Percentiles rank a stretch among this genome's conserved stretches.
Evolutionary conservation across 1,140 invertebrate genomes (phyloP).

Genomic region (Octopus bimaculoides): DNA sequence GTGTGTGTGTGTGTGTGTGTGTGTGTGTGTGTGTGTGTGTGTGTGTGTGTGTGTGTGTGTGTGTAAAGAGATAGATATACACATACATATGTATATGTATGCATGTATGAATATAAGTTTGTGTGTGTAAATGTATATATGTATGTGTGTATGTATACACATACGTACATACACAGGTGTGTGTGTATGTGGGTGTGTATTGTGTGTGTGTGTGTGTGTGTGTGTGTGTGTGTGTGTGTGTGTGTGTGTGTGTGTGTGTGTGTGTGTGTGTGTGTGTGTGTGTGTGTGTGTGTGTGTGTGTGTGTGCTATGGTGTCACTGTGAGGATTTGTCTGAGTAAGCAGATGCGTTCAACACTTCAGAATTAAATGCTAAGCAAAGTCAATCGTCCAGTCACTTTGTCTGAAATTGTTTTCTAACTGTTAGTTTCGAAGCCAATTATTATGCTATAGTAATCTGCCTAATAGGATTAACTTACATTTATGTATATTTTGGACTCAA

Average conservation of each 20-base stretch:
- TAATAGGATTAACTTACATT: no score
- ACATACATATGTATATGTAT: background rate
- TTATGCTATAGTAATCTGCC: no score
- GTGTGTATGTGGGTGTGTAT: background rate
- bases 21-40: background rate
- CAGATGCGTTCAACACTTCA: no score
- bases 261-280: background rate
- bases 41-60: background rate
- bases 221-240: conserved; percentile 8
- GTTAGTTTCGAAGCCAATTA: no score
- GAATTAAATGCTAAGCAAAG: no score
- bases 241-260: conserved; percentile 12
- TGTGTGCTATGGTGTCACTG: background rate
- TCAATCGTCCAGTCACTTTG: no score
- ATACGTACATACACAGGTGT: background rate
- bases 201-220: background rate
- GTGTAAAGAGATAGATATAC: background rate
- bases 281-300: background rate
- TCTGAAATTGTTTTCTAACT: no score
- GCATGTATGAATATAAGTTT: background rate
- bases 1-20: no score
- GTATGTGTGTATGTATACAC: background rate
- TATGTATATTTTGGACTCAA: no score
- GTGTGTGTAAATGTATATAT: background rate
- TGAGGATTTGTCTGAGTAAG: background rate